Percentiles rank a stretch among this genome's conserved stretches.
Conservation (phyloP, 2,113 vertebrate genomes). For the Brevimyrus niger region DNA sequence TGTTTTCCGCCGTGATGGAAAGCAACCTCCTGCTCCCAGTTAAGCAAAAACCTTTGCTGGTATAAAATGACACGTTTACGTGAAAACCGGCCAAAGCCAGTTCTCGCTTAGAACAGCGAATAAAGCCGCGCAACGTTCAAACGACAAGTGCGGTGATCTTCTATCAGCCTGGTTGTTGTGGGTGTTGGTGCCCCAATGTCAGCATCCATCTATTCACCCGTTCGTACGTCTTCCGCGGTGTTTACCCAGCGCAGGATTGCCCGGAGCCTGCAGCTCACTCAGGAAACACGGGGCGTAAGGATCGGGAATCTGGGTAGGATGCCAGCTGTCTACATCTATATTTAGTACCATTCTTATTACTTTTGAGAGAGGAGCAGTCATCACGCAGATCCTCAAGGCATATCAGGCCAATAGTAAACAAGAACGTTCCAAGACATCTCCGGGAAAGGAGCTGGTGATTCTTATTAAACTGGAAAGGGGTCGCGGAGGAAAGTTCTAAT, state of each 20-base stretch:
- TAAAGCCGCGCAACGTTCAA: neutral
- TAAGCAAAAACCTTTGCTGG: neutral
- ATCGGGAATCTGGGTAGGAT: neutral
- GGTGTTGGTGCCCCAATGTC: neutral
- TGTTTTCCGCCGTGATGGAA: neutral
- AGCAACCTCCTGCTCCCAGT: neutral
- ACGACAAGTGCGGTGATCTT: neutral
- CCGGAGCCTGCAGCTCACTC: neutral
- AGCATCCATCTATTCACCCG: neutral
- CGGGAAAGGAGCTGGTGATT: neutral
- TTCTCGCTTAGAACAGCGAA: neutral
- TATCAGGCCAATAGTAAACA: neutral
- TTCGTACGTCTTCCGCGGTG: neutral
- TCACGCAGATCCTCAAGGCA: neutral
- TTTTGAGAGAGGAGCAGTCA: neutral
- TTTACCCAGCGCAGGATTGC: neutral
- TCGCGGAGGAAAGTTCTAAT: neutral
- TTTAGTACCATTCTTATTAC: neutral
- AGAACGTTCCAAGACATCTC: neutral
- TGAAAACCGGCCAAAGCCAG: neutral
- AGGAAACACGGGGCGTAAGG: neutral
- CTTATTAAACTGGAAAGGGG: neutral
- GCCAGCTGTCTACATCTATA: neutral
- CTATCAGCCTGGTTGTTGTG: neutral
- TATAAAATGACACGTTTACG: neutral